phyloP scores from a whole-genome alignment of 1,140 invertebrate genomes.

The Heliothis virescens region DNA sequence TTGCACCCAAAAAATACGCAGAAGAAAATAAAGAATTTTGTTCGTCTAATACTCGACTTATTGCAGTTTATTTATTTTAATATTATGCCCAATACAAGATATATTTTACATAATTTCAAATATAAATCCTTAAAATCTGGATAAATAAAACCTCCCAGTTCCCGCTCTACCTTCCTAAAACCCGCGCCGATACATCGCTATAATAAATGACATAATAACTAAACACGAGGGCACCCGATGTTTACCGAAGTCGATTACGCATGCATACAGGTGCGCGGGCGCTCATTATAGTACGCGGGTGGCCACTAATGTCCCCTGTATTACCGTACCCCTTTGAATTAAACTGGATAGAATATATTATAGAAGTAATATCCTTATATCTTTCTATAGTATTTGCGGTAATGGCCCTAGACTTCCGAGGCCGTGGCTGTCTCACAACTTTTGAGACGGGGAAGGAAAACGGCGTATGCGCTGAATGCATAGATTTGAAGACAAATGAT shows the following conservation, averaged over 20 bases:
- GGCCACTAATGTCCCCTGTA: slow-evolving; percentile 44
- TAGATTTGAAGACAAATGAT: too few species aligned
- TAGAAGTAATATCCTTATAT: background rate
- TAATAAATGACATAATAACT: slow-evolving; percentile 47
- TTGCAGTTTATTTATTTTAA: too few species aligned
- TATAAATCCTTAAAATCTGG: background rate
- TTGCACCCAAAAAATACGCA: too few species aligned
- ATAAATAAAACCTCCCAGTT: background rate
- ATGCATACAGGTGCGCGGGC: slow-evolving; percentile 46
- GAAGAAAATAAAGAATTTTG: too few species aligned
- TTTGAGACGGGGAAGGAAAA: too few species aligned
- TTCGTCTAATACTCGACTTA: too few species aligned
- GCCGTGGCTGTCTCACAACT: too few species aligned
- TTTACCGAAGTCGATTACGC: slow-evolving; percentile 44
- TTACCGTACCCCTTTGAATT: slow-evolving; percentile 38
- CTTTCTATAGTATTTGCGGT: background rate
- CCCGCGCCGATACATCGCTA: slow-evolving; percentile 16
- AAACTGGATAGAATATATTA: slow-evolving; percentile 23
- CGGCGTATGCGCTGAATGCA: too few species aligned
- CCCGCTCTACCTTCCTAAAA: background rate
- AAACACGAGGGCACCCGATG: slow-evolving; percentile 41
- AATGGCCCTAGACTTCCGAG: too few species aligned
- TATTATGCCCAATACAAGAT: too few species aligned
- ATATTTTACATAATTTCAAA: too few species aligned
- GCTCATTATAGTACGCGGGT: slow-evolving; percentile 46